Evolutionary conservation across 2,113 vertebrate genomes (phyloP).

Genomic region (Cnemophilus loriae): DNA sequence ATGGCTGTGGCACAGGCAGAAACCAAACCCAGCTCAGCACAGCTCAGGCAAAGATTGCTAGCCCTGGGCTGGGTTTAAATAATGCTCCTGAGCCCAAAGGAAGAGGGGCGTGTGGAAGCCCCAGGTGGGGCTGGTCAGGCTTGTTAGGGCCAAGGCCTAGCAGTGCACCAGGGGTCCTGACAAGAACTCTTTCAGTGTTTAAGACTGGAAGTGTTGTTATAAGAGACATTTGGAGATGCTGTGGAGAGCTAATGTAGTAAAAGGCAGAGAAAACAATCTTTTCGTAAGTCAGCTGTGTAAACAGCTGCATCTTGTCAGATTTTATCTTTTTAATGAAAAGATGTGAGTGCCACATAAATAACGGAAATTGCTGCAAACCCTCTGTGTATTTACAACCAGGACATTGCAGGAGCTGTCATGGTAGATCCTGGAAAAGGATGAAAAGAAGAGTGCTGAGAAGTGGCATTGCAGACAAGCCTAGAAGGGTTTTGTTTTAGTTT

Average conservation of each 20-base stretch:
- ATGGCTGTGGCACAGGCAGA: rapidly evolving
- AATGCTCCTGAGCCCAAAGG: background rate
- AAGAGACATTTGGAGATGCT: background rate
- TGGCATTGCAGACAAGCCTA: background rate
- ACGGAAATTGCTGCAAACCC: background rate
- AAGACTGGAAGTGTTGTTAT: background rate
- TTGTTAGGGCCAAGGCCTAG: background rate
- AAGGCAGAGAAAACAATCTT: background rate
- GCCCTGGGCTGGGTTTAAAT: background rate
- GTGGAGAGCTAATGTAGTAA: background rate
- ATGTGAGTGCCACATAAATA: background rate
- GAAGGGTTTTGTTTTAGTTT: background rate
- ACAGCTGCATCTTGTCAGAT: constrained; percentile 23
- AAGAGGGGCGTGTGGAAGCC: background rate
- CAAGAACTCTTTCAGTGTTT: background rate
- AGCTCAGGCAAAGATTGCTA: rapidly evolving
- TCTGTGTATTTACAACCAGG: background rate
- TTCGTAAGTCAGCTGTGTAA: background rate
- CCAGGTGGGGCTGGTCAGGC: background rate
- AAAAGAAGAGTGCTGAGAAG: background rate
- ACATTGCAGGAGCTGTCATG: background rate
- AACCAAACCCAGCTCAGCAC: rapidly evolving
- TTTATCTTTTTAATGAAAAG: constrained; percentile 23
- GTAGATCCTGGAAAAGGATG: background rate
- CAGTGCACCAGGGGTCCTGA: background rate